Base-by-base conservation (phyloP, 1,140 invertebrate genomes). In the Magallana angulata region DNA sequence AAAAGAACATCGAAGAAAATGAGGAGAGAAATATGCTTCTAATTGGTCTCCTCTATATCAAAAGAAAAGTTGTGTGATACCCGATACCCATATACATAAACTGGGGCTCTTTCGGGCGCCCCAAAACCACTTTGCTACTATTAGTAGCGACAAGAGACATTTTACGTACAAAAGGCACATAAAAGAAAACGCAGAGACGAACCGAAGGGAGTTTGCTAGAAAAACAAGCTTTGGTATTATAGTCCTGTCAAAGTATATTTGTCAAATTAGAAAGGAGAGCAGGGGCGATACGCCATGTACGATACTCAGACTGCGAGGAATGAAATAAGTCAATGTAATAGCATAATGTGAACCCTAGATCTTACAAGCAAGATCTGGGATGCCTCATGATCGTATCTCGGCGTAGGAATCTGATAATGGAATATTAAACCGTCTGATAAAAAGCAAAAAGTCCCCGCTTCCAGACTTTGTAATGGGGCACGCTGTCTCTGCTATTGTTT, bases 201-300 rank as follows among this genome's bases (percentile, higher is more conserved):
- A 30, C 68, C 68, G 68, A 76, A 30, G 68, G 68, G 68, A 76
- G 68, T 76, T 36, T 76, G 68, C 68, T 76, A 76, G 68, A 76
- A 76, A 76, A 76, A 76, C 68, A 76, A 76, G 68, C 68, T 76
- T 76, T 30, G 68, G 68, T 76, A 76, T 76, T 76, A 76, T 76
- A 24, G 68, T 30, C 24, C 36, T 76, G 68, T 76, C 68, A 76
- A 12, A 30, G 11, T 76, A 76, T 30, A 76, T 76, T 76, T 76
- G 68, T 76, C 68, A 76, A 76, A 76, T 76, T 76, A 76, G 68
- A 76, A 76, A 76, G 9, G 68, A 76, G 68, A 36, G 24, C 18
- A 12, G 68, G 12, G 11, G 68, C 24, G 68, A 76, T 76, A 76
- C 68, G 8, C 24, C 18, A 12, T 9, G 18, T 76, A 9, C 9